Evolutionary conservation across 2,888 invertebrate genomes (phyloP).

Genomic region (Osmoderma eremita): DNA sequence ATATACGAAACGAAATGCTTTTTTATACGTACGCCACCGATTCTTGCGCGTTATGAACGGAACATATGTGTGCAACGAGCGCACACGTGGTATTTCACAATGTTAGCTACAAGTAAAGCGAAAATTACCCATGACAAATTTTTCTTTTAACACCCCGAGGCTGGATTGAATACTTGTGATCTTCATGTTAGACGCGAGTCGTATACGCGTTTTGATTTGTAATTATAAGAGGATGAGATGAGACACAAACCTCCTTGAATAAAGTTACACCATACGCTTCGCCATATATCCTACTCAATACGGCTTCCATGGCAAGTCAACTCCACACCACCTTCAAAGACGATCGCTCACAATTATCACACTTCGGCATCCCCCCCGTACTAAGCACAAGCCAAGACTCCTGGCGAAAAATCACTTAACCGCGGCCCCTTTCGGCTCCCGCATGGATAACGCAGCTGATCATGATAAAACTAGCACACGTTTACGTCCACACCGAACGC

Average conservation of each 20-base stretch:
- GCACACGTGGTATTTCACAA: slow-evolving; percentile 19
- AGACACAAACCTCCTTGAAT: slow-evolving; percentile 43
- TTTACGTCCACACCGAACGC: no score
- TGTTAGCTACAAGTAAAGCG: not conserved
- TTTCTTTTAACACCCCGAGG: slow-evolving; percentile 1
- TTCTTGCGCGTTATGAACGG: slow-evolving; percentile 4
- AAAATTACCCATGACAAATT: not conserved
- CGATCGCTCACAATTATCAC: no score
- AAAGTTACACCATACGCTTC: slow-evolving; percentile 39
- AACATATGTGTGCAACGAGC: slow-evolving; percentile 12
- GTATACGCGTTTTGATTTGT: no score
- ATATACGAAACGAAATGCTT: slow-evolving; percentile 1
- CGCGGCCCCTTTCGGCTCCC: no score
- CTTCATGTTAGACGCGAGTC: not conserved
- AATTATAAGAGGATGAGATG: no score
- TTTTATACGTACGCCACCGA: slow-evolving; percentile 2
- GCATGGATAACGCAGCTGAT: no score
- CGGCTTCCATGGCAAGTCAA: slow-evolving; percentile 48
- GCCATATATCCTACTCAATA: slow-evolving; percentile 51
- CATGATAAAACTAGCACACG: no score
- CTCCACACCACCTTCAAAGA: not conserved
- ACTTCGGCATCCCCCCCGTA: no score
- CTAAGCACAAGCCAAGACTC: slow-evolving; percentile 23
- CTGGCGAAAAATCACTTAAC: not conserved
- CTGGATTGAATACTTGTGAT: no score